Percentiles rank a stretch among this genome's conserved stretches.
These are phyloP conservation scores for Crambe crambe DNA, from an alignment of 37 sponge, comb jelly and placozoan species.

Conservation along the genomic window DNA sequence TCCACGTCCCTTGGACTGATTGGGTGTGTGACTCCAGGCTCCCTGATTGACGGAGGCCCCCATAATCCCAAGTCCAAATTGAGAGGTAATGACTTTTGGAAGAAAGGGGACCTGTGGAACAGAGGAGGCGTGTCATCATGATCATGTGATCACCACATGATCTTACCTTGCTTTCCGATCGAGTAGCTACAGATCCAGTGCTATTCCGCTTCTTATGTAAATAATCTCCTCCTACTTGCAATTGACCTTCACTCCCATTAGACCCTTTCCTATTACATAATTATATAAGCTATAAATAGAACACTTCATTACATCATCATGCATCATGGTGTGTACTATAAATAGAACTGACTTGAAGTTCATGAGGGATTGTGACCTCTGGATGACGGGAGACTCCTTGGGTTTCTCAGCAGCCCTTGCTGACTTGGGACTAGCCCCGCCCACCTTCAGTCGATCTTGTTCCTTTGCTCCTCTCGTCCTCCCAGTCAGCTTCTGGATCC, in stretches of 20 bases:
- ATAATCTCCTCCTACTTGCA: neutral
- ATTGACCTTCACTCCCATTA: too few species aligned
- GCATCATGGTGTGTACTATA: too few species aligned
- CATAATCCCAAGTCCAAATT: neutral
- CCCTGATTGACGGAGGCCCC: neutral
- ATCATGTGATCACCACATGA: too few species aligned
- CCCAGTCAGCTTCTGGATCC: slow-evolving; percentile 10
- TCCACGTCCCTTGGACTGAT: slow-evolving; percentile 4
- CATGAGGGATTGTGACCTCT: slow-evolving; percentile 38
- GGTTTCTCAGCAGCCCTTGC: neutral
- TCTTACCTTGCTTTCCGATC: neutral
- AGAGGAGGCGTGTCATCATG: too few species aligned
- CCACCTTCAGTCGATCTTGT: neutral
- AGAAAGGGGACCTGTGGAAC: slow-evolving; percentile 18
- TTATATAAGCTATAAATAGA: too few species aligned
- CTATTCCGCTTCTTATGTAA: slow-evolving; percentile 33
- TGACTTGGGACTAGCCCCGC: neutral
- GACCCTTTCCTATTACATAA: too few species aligned
- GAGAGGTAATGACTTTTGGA: slow-evolving; percentile 35
- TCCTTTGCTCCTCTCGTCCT: neutral
- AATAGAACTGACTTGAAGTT: slow-evolving; percentile 33
- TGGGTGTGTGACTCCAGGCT: neutral
- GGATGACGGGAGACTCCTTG: neutral
- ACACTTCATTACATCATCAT: too few species aligned
- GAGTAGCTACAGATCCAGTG: slow-evolving; percentile 23